Conservation (phyloP, 1,140 invertebrate genomes). For the Mya arenaria region DNA sequence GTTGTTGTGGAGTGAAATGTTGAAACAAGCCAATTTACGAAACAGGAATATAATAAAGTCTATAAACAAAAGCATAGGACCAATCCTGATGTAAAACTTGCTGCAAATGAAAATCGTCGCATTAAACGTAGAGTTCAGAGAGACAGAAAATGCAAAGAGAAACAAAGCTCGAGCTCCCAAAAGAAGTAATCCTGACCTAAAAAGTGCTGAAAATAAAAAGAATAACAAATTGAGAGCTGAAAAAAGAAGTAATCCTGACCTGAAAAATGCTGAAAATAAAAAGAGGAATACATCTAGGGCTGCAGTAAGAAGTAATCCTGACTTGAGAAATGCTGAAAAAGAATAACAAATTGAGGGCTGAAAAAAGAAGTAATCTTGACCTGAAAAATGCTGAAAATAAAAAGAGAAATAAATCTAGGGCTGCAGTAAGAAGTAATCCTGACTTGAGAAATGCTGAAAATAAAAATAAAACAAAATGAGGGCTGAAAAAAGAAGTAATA, state of each 20-base stretch:
- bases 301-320: not conserved
- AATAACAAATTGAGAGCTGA: not conserved
- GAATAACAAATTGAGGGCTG: not conserved
- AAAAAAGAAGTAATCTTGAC: constrained; percentile 11
- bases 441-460: too few relatives aligned
- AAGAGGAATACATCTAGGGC: not conserved
- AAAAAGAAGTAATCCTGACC: not conserved
- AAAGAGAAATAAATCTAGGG: not conserved
- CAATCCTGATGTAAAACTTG: not conserved
- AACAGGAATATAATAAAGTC: not conserved
- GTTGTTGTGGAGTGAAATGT: constrained; percentile 38
- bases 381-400: not conserved
- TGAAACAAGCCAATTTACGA: not conserved
- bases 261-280: not conserved
- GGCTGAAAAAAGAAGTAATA: not conserved
- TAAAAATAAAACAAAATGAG: too few relatives aligned
- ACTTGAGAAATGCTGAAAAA: not conserved
- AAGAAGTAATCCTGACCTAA: too few relatives aligned
- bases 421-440: too few relatives aligned
- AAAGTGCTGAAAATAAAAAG: not conserved
- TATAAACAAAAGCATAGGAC: not conserved
- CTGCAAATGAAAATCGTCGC: too few relatives aligned
- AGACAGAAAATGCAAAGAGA: not conserved
- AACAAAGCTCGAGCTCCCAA: too few relatives aligned
- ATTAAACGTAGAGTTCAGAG: too few relatives aligned